phyloP scores from a whole-genome alignment of 2,113 vertebrate genomes.

The cat (Felis catus) region F.catus_Fca126_mat1.0 CM031423.1:45321001-45321500 shows the following conservation, averaged over 20 bases:
- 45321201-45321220: neutral
- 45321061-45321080: neutral
- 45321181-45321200: neutral
- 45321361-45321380: neutral
- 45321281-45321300: neutral
- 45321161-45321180: slow-evolving; percentile 36
- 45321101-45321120: slow-evolving; percentile 12
- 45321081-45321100: neutral
- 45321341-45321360: neutral
- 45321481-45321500: neutral
- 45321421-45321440: neutral
- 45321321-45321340: neutral
- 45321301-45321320: neutral
- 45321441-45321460: neutral
- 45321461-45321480: neutral
- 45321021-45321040: neutral
- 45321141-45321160: neutral
- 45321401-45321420: neutral
- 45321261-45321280: slow-evolving; percentile 5
- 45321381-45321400: neutral
- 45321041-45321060: neutral
- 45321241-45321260: neutral
- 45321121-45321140: neutral
- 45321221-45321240: neutral
- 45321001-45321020: neutral